A percentile compares a stretch with the other conserved stretches of the same genome.
Evolutionary conservation across 2,113 vertebrate species (phyloP).

Genomic region (Hydrolagus affinis): DNA sequence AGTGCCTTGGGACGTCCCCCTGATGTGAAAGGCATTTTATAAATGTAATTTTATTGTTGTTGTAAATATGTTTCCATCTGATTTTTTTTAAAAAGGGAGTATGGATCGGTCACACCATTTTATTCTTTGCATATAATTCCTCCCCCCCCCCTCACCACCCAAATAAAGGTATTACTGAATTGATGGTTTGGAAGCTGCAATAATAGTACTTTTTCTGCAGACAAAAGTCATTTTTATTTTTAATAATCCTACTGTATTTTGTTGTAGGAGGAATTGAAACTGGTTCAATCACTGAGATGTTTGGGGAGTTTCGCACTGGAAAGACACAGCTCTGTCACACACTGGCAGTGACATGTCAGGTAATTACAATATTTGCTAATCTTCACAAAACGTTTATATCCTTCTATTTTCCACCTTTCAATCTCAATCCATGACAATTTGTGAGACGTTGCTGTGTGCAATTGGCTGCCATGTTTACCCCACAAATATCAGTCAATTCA

Average conservation of each 20-base stretch:
- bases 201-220: not conserved
- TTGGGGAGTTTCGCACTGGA: slow-evolving; percentile 92
- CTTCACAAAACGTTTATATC: not conserved
- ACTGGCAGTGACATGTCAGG: slow-evolving; percentile 90
- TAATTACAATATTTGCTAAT: slow-evolving; percentile 39
- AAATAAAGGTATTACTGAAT: not conserved
- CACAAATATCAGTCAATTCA: too few species aligned
- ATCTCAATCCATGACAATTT: too few species aligned
- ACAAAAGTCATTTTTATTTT: not conserved
- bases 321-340: slow-evolving; percentile 96
- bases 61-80: too few species aligned
- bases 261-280: slow-evolving; percentile 87
- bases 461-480: too few species aligned
- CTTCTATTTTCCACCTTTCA: not conserved
- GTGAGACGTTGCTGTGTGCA: too few species aligned
- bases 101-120: too few species aligned
- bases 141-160: too few species aligned
- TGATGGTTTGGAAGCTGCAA: not conserved
- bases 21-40: too few species aligned
- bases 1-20: too few species aligned
- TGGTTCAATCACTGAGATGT: slow-evolving; percentile 95
- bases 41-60: too few species aligned
- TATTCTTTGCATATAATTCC: too few species aligned
- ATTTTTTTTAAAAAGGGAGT: too few species aligned
- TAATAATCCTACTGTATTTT: slow-evolving; percentile 8